Base-by-base conservation (phyloP, 92 coral and sea anemone genomes). In the Actinostola sp. region DNA sequence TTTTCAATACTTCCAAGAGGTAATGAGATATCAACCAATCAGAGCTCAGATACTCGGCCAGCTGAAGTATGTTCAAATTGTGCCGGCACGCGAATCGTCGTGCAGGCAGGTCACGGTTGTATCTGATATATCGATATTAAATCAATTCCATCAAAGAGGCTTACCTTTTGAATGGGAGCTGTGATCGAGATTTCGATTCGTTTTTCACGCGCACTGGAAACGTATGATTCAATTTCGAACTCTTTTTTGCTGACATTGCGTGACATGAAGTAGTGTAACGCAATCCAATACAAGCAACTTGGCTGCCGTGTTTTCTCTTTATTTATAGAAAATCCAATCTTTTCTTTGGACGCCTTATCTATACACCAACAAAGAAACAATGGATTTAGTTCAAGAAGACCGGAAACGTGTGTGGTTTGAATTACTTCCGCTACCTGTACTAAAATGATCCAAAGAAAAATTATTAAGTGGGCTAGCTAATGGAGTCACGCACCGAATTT, bases 131-230 rank as follows among this genome's bases (percentile, higher is more conserved):
- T 1, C 36, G 3, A 33, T 17, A 42, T 61, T 31, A 31, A 61
- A 31, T 21, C 35, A 10, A 14, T 27, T 8, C 12, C 63, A 64
- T 19, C 42, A 14, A 26, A 28, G 8, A n/a, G 15, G 28, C 61
- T 46, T 49, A 75, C 81, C 81, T 66, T 53, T 75, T 75, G 49
- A 75, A 75, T 15, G 72, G 81, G 6, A 75, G 57, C 20, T 70
- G 81, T 16, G 58, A 42, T 9, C 81, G 81, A 12, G 81, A 63
- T 65, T 75, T 75, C 21, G 60, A 3, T 15, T 75, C 81, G 42
- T 65, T 65, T 58, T 75, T 75, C 20, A 64, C 81, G 4, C 81
- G 72, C 15, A 63, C 53, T 2, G 81, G 81, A 49, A 75, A 75
- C 21, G 72, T 24, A 15, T 73, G 81, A n/a, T 65, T 75, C 42